phyloP scores from a whole-genome alignment of 2,113 vertebrate species.

The Amphiprion ocellaris region DNA sequence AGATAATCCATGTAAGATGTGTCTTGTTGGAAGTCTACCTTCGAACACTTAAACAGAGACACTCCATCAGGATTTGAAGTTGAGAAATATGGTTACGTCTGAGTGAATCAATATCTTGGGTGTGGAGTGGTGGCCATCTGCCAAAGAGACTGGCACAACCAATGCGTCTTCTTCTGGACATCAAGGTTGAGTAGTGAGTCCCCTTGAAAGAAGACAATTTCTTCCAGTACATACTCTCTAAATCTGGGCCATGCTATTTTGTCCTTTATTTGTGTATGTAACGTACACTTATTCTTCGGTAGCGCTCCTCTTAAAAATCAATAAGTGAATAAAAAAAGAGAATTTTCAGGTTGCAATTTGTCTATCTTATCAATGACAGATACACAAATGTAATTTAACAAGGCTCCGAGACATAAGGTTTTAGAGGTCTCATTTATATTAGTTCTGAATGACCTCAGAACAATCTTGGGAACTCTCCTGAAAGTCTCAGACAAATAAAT shows the following conservation, averaged over 20 bases:
- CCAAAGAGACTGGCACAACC: slow-evolving; percentile 83
- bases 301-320: not conserved
- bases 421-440: slow-evolving; percentile 58
- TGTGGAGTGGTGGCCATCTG: slow-evolving; percentile 79
- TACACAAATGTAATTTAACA: slow-evolving; percentile 17
- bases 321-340: not conserved
- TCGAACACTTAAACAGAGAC: slow-evolving; percentile 79
- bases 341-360: not conserved
- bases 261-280: slow-evolving; percentile 7
- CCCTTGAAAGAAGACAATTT: slow-evolving; percentile 39
- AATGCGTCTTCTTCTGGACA: slow-evolving; percentile 82
- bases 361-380: slow-evolving; percentile 20
- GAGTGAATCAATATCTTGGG: slow-evolving; percentile 85
- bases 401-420: slow-evolving; percentile 16
- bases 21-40: slow-evolving; percentile 68
- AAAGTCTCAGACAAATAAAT: slow-evolving; percentile 81
- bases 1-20: slow-evolving; percentile 75
- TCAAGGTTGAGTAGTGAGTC: slow-evolving; percentile 64
- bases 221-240: slow-evolving; percentile 35
- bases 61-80: slow-evolving; percentile 84
- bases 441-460: slow-evolving; percentile 75
- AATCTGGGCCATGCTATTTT: not conserved
- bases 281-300: not conserved
- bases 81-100: slow-evolving; percentile 84
- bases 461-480: slow-evolving; percentile 71